A percentile compares a stretch with the other conserved stretches of the same genome.
Evolutionary conservation across 2,888 invertebrate species (phyloP).

Genomic region (Hirtodrosophila duncani): DNA sequence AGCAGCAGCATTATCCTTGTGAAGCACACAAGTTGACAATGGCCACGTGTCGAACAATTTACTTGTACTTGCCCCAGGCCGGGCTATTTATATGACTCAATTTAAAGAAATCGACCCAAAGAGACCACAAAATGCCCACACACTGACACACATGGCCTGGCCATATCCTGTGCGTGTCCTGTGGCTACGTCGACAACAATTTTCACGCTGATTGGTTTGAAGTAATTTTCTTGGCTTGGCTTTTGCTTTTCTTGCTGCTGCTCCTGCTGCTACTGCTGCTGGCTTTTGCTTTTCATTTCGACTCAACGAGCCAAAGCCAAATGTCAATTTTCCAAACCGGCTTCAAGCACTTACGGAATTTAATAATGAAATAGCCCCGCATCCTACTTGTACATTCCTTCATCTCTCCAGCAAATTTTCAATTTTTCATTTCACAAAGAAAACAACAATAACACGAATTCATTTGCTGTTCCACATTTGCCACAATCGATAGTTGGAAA

Average conservation of each 20-base stretch:
- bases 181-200: conserved; percentile 45
- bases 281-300: conserved; percentile 32
- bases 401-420: conserved; percentile 50
- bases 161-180: conserved; percentile 7
- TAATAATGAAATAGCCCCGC: conserved; percentile 69
- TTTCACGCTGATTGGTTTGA: conserved; percentile 71
- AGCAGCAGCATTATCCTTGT: no score
- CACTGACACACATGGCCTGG: conserved; percentile 1
- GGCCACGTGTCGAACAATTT: conserved; percentile 25
- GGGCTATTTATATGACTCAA: conserved; percentile 44
- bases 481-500: conserved; percentile 7
- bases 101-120: conserved; percentile 44
- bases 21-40: no score
- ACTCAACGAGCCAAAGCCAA: conserved; percentile 67
- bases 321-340: conserved; percentile 26
- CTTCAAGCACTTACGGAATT: conserved; percentile 56
- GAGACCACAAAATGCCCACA: conserved; percentile 20
- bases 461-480: conserved; percentile 17
- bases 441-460: no score
- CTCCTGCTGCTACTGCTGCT: not conserved
- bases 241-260: conserved; percentile 23
- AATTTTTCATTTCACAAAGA: conserved; percentile 61
- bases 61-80: conserved; percentile 13
- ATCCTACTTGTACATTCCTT: conserved; percentile 10
- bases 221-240: conserved; percentile 52